Base-by-base conservation (phyloP, 2,113 vertebrate species). In the Austrofundulus limnaeus region DNA sequence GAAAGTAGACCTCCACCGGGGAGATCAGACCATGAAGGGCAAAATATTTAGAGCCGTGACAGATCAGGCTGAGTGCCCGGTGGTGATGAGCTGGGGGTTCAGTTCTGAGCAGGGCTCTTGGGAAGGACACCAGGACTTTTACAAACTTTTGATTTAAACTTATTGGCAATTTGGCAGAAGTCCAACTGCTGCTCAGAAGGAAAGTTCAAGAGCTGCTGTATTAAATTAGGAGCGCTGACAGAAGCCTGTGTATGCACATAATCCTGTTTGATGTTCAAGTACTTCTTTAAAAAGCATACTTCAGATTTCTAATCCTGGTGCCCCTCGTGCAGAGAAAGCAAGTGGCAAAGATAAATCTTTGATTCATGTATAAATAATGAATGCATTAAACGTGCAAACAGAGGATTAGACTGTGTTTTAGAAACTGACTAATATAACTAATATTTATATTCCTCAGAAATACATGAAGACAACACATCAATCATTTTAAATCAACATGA, bases 151-250 rank as follows among this genome's bases (percentile, higher is more conserved):
- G 19, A 39, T 57, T 62, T 28, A 64, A 61, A 23, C 42, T 59
- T 49, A 57, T 23, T 55, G 43, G 46, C 49, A 53, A 50, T 78
- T 59, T 20, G 45, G 21, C 38, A 47, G 31, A 21, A n/a, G 2
- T 31, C 42, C 55, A 63, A 61, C 61, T 79, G 63, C 53, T 60
- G 49, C 49, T 72, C 9, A 28, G 49, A 46, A 47, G 37, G 20
- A 77, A 48, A 50, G 70, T 53, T 69, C 6, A 66, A 67, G 61
- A 54, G 42, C 52, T 75, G 56, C 19, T 54, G 67, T 71, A 51
- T 64, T 82, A 61, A 61, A 79, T 57, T 45, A 72, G 55, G 21
- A 58, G 50, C 0, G 14, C 14, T 81, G 60, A 77, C 68, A 72
- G 20, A 54, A 12, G 37, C 37, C 39, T 48, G 51, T 48, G 15